Evolutionary conservation across 2,113 vertebrate genomes (phyloP).

Genomic region (Hemibagrus wyckioides): DNA sequence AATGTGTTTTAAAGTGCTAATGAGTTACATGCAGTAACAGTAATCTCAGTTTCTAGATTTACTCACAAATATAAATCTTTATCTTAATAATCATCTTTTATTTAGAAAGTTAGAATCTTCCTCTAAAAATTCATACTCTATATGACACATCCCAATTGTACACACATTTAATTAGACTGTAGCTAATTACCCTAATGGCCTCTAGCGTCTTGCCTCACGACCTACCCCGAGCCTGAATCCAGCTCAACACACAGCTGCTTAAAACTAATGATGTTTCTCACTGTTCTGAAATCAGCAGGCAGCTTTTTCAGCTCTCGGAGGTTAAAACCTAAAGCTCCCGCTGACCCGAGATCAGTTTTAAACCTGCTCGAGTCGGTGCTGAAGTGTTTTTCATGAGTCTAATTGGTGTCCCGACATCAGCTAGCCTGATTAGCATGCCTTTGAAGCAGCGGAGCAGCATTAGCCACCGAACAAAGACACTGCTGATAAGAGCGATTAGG

Average conservation of each 20-base stretch:
- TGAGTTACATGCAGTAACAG: no score
- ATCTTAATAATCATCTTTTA: no score
- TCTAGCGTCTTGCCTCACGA: background rate
- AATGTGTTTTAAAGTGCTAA: no score
- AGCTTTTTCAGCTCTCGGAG: background rate
- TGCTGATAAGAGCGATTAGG: slow-evolving; percentile 66
- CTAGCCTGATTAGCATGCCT: slow-evolving; percentile 71
- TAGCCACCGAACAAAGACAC: slow-evolving; percentile 70
- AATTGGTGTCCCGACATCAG: slow-evolving; percentile 76
- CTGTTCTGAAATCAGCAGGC: slow-evolving; percentile 5
- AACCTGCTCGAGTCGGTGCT: slow-evolving; percentile 60
- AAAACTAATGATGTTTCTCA: background rate
- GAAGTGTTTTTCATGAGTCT: slow-evolving; percentile 59
- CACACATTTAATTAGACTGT: background rate
- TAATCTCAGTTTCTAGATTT: background rate
- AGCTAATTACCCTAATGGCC: background rate
- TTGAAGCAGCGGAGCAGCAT: slow-evolving; percentile 72
- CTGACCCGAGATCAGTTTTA: slow-evolving; percentile 8
- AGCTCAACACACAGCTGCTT: background rate
- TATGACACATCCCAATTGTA: background rate
- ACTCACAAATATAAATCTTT: background rate
- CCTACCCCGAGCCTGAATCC: background rate
- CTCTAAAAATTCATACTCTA: background rate
- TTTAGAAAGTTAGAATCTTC: background rate
- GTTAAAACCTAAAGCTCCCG: background rate